Percentiles rank a stretch among this genome's conserved stretches.
These are phyloP conservation scores for Habropoda laboriosa DNA, from an alignment of 1,140 invertebrate species.

Conservation along the genomic window DNA sequence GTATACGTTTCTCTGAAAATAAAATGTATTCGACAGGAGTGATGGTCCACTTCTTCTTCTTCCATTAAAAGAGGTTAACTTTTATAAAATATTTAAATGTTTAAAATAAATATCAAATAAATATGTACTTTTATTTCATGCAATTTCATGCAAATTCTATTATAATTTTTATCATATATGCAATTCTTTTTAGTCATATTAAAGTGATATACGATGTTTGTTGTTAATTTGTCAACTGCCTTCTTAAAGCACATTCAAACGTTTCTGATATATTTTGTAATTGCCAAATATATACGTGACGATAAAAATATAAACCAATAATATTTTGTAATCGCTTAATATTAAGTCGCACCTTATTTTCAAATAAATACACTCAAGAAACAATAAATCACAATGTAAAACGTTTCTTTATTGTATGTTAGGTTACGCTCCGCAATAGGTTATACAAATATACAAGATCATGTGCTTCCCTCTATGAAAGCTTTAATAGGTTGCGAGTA, in stretches of 20 bases:
- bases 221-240: too few relatives aligned
- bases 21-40: neutral
- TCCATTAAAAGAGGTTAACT: neutral
- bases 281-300: neutral
- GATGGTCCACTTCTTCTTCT: neutral
- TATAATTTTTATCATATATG: neutral
- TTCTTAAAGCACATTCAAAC: neutral
- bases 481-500: too few relatives aligned
- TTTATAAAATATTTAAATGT: neutral
- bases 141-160: neutral
- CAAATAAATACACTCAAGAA: neutral
- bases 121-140: neutral
- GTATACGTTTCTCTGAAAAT: conserved; percentile 7
- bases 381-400: neutral
- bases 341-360: neutral
- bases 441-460: neutral
- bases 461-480: neutral
- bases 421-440: conserved; percentile 1
- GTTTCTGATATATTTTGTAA: neutral
- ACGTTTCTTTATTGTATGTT: neutral
- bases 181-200: neutral
- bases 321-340: neutral
- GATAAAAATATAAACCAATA: neutral
- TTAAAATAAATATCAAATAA: neutral
- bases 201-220: neutral